Evolutionary conservation across 2,113 vertebrate genomes (phyloP).

Genomic region (Anguilla japonica): DNA sequence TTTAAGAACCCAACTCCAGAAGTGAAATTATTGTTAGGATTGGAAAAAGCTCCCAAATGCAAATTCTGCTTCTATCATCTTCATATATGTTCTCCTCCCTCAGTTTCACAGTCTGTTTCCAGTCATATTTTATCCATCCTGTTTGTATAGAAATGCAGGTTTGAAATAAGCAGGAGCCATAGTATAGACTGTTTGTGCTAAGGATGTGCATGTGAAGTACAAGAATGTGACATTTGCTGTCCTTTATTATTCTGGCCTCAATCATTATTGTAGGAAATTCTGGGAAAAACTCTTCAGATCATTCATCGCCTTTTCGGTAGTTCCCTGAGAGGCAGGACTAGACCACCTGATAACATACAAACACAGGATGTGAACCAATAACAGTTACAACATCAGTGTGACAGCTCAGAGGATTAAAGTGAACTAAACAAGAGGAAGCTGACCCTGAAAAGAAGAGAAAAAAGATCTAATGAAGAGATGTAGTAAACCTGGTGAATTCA

Average conservation of each 20-base stretch:
- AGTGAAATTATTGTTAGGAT: too few species aligned
- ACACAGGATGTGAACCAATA: conserved; percentile 25
- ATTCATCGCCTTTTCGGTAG: background rate
- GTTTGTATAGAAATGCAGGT: background rate
- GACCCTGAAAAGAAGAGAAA: background rate
- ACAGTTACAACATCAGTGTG: background rate
- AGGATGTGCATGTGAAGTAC: background rate
- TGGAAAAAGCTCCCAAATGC: background rate
- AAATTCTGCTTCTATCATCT: background rate
- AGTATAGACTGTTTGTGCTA: background rate
- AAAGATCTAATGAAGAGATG: background rate
- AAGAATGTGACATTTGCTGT: background rate
- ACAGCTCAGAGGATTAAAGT: conserved; percentile 4
- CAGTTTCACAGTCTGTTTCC: background rate
- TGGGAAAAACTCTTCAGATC: conserved; percentile 11
- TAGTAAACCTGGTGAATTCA: background rate
- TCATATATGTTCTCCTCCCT: background rate
- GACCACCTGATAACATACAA: background rate
- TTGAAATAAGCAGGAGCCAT: background rate
- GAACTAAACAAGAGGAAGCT: background rate
- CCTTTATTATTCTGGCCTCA: background rate
- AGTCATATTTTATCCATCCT: background rate
- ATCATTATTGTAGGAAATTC: background rate
- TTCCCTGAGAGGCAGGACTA: background rate
- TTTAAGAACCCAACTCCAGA: too few species aligned